A percentile compares a stretch with the other conserved stretches of the same genome.
phyloP scores from a whole-genome alignment of 2,113 vertebrate genomes.

The Neomonachus schauinslandi region DNA sequence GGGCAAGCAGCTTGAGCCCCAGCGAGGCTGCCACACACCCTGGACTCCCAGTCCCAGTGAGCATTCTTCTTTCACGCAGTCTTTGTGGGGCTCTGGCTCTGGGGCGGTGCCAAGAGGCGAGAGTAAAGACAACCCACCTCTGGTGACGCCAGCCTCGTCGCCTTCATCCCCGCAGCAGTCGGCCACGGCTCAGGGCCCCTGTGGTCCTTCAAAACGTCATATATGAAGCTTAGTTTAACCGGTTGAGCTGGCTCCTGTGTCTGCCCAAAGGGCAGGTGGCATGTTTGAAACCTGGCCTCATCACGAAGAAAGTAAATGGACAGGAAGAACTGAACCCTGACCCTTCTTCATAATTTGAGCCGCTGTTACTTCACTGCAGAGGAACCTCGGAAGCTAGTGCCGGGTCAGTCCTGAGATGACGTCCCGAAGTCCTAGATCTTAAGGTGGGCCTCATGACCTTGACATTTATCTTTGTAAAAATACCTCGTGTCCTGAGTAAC shows the following conservation, averaged over 20 bases:
- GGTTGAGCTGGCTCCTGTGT: not conserved
- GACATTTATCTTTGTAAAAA: not conserved
- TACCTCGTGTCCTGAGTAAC: not conserved
- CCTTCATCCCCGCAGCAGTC: slow-evolving; percentile 64
- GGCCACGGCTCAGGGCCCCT: slow-evolving; percentile 17
- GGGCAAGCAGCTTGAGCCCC: slow-evolving; percentile 52
- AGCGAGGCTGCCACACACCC: slow-evolving; percentile 5
- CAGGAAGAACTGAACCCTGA: not conserved
- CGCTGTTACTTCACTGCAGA: not conserved
- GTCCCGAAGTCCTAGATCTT: not conserved
- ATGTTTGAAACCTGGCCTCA: not conserved
- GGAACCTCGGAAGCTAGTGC: not conserved
- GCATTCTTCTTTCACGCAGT: slow-evolving; percentile 78
- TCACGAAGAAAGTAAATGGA: not conserved
- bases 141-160: not conserved
- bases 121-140: slow-evolving; percentile 49
- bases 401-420: not conserved
- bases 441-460: not conserved
- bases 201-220: not conserved
- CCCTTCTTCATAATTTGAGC: not conserved
- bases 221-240: not conserved
- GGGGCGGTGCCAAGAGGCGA: not conserved
- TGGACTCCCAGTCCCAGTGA: slow-evolving; percentile 87
- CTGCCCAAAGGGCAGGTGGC: too few relatives aligned
- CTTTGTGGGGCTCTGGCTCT: slow-evolving; percentile 73